Conservation (phyloP, 2,113 vertebrate species). For the Machaerirhynchus nigripectus region DNA sequence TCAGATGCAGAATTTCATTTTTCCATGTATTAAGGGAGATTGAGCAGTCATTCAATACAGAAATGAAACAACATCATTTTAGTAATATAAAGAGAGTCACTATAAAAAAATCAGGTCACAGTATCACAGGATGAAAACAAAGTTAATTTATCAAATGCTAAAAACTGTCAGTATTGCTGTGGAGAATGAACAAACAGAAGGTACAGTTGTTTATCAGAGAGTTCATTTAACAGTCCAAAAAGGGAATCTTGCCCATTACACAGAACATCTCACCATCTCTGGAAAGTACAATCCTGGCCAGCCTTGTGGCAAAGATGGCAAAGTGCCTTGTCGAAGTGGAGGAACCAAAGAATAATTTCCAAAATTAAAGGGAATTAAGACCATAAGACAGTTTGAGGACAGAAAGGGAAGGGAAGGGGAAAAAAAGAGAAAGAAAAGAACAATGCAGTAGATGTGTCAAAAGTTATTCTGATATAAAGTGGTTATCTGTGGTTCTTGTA, state of each 20-base stretch:
- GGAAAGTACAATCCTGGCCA: background rate
- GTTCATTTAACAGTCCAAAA: background rate
- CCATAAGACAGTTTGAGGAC: background rate
- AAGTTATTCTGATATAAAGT: background rate
- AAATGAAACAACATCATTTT: background rate
- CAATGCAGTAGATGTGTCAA: background rate
- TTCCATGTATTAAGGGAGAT: slow-evolving; percentile 11
- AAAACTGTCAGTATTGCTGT: slow-evolving; percentile 33
- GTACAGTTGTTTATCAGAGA: background rate
- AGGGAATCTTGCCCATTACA: background rate
- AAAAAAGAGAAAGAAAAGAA: background rate
- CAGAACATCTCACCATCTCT: background rate
- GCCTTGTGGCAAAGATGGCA: background rate
- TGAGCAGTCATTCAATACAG: slow-evolving; percentile 4
- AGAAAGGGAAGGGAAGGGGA: background rate
- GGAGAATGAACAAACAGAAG: background rate
- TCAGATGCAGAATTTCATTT: slow-evolving; percentile 8
- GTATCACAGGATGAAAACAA: slow-evolving; percentile 11
- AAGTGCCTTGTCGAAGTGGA: background rate
- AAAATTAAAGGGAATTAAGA: background rate
- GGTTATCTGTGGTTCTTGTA: background rate
- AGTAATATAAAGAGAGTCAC: slow-evolving; percentile 26
- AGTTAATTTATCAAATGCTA: background rate
- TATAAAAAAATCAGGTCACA: slow-evolving; percentile 38
- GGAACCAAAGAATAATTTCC: background rate